Percentiles rank a stretch among this genome's conserved stretches.
phyloP scores from a whole-genome alignment of 2,888 invertebrate genomes.

The Pachydiplax longipennis region DNA sequence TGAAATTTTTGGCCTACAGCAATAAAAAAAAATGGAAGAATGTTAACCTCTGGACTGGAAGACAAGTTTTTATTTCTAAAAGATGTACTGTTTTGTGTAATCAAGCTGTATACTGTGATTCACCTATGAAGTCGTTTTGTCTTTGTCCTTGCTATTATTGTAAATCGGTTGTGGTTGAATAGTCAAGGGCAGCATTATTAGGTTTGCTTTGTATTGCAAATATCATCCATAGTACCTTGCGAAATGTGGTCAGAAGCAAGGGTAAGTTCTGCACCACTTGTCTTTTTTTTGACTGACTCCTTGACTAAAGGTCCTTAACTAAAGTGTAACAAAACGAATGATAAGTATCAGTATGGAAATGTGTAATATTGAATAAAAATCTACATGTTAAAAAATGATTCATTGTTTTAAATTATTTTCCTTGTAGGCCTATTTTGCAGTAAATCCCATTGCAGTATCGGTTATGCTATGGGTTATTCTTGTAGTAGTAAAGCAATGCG shows the following conservation, averaged over 20 bases:
- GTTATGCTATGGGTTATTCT: background rate
- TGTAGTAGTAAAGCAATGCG: background rate
- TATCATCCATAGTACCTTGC: conserved; percentile 44
- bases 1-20: conserved; percentile 43
- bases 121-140: conserved; percentile 43
- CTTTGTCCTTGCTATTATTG: conserved; percentile 44
- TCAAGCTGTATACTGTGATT: conserved; percentile 44
- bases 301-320: conserved; percentile 41
- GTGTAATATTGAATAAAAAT: conserved; percentile 45
- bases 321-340: conserved; percentile 41
- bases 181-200: conserved; percentile 43
- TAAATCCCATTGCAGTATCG: background rate
- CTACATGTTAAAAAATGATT: conserved; percentile 42
- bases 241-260: conserved; percentile 28
- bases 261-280: conserved; percentile 39
- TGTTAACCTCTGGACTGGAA: conserved; percentile 42
- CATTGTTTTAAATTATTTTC: conserved; percentile 40
- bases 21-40: conserved; percentile 40
- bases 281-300: conserved; percentile 42
- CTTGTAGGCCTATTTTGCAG: conserved; percentile 32
- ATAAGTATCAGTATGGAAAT: conserved; percentile 44
- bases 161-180: conserved; percentile 44
- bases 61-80: conserved; percentile 24
- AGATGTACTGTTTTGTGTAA: conserved; percentile 45
- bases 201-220: conserved; percentile 45